phyloP scores from a whole-genome alignment of 2,113 vertebrate genomes.

The Nansenia antarctica region DNA sequence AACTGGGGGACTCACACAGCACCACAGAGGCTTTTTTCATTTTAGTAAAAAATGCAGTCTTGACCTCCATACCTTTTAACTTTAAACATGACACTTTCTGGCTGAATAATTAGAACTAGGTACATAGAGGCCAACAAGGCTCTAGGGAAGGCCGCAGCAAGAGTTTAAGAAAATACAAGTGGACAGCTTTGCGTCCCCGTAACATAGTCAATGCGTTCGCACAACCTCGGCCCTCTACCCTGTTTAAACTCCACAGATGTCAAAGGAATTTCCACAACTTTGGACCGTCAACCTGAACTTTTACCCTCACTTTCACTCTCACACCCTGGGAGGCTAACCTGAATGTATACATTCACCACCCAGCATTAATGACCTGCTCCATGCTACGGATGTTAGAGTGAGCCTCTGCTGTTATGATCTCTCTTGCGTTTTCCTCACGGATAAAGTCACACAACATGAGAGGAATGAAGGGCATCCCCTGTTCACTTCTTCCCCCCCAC shows the following conservation, averaged over 20 bases:
- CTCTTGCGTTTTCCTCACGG: constrained; percentile 42
- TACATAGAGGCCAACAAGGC: constrained; percentile 41
- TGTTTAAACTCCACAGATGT: constrained; percentile 62
- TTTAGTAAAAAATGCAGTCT: constrained; percentile 41
- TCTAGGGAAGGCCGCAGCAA: constrained; percentile 40
- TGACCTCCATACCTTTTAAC: constrained; percentile 39
- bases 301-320: constrained; percentile 47
- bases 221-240: constrained; percentile 33
- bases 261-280: constrained; percentile 44
- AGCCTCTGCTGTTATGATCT: constrained; percentile 50
- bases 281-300: constrained; percentile 51
- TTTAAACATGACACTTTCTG: constrained; percentile 48
- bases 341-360: constrained; percentile 27
- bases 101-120: constrained; percentile 56
- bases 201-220: constrained; percentile 49
- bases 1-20: no score
- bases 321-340: constrained; percentile 21
- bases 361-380: constrained; percentile 37
- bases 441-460: neutral
- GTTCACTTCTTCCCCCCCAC: constrained; percentile 8
- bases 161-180: constrained; percentile 71
- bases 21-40: constrained; percentile 18
- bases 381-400: constrained; percentile 14
- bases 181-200: constrained; percentile 49
- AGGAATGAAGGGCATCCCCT: constrained; percentile 42